Evolutionary conservation across 1,140 invertebrate genomes (phyloP).

Genomic region (Ips typographus): DNA sequence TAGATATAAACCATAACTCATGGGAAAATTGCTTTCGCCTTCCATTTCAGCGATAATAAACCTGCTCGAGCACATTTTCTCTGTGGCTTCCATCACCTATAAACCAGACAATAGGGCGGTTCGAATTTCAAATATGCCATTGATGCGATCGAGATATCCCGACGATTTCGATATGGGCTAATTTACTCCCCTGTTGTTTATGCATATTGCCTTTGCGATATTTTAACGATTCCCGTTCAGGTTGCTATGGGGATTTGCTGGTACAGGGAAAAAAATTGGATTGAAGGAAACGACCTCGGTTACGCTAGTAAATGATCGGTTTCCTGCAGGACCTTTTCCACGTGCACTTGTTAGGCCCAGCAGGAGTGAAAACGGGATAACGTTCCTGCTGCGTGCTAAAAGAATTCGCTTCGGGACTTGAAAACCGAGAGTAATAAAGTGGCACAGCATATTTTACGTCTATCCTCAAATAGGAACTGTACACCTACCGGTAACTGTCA

Average conservation of each 20-base stretch:
- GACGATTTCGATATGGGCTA: slow-evolving; percentile 24
- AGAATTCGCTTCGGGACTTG: slow-evolving; percentile 47
- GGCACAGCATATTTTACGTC: slow-evolving; percentile 47
- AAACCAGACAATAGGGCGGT: slow-evolving; percentile 45
- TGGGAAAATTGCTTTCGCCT: slow-evolving; percentile 50
- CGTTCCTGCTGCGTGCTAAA: slow-evolving; percentile 43
- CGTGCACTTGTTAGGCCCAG: slow-evolving; percentile 36
- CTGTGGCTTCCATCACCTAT: slow-evolving; percentile 47
- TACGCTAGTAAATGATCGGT: slow-evolving; percentile 4
- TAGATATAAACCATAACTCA: slow-evolving; percentile 52
- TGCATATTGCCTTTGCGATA: neutral
- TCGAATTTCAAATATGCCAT: slow-evolving; percentile 35
- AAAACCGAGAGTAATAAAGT: slow-evolving; percentile 52
- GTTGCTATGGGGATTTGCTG: neutral
- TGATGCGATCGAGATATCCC: slow-evolving; percentile 25
- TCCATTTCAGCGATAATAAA: slow-evolving; percentile 51
- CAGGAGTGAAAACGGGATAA: slow-evolving; percentile 33
- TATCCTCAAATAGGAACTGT: slow-evolving; percentile 41
- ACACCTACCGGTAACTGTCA: slow-evolving; percentile 50
- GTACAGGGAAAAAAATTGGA: neutral
- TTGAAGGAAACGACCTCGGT: slow-evolving; percentile 23
- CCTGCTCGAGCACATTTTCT: slow-evolving; percentile 47
- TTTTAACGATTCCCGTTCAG: neutral
- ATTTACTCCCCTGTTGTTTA: slow-evolving; percentile 24
- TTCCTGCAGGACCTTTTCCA: slow-evolving; percentile 35